Base-by-base conservation (phyloP, 2,113 vertebrate genomes). In the Calyptommatus sinebrachiatus region DNA sequence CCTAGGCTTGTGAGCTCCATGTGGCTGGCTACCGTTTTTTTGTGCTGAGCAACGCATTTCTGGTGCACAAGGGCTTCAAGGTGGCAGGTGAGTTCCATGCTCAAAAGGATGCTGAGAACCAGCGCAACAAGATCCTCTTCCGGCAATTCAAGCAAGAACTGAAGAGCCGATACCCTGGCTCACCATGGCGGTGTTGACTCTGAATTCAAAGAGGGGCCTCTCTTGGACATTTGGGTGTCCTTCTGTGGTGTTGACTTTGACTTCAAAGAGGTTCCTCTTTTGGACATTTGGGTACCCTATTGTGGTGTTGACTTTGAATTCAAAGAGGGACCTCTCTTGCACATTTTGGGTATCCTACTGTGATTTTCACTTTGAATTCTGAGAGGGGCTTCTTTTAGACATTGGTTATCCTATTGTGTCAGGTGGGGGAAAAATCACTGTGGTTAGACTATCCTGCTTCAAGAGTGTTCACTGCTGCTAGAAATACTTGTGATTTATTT, bases 131-230 rank as follows among this genome's bases (percentile, higher is more conserved):
- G 8, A 73, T 96, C 45, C 94, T 98, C 76, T 98, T 97, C 78
- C 96, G 97, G 57, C 96, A 93, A 88, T 98, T 98, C 92, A 98
- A 97, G 85, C 96, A 97, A 86, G 96, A 96, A 18, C 93, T 98
- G 89, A 98, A 96, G 90, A 83, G 83, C 88, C 97, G 96, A 91
- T 98, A 98, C 80, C 96, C 96, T 0, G 89, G 91, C 61, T 98
- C 97, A 1, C 76, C 87, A 8, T 93, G 93, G 5, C 95, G 93
- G 41, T 98, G 97, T 94, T 98, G 95, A 97, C 24, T n/a, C 26
- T 0, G 16, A 26, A 22, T 8, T 2, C 1, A 2, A 6, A 21
- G 31, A 10, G 11, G 53, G 7, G 26, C 20, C 48, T 61, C 31
- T 61, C 28, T 22, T 46, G 65, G 65, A 75, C 46, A 5, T 7